Evolutionary conservation across 2,113 vertebrate genomes (phyloP).

Genomic region (Rhadina sibilatrix): DNA sequence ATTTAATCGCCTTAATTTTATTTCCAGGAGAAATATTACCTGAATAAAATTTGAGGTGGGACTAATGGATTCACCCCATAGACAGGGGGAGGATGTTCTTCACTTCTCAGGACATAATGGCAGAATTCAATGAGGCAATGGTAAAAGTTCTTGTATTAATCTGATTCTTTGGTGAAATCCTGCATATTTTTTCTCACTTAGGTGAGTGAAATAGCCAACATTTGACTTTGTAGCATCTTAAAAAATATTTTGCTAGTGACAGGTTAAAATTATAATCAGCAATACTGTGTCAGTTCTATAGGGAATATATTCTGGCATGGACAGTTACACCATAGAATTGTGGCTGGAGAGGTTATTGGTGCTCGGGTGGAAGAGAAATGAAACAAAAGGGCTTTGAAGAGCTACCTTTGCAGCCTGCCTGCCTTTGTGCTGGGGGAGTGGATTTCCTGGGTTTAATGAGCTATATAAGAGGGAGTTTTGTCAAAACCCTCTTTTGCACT

Average conservation of each 20-base stretch:
- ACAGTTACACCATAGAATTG: not conserved
- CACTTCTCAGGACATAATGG: not conserved
- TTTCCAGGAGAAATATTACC: not conserved
- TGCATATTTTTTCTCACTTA: not conserved
- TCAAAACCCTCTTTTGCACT: not conserved
- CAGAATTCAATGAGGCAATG: not conserved
- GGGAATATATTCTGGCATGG: not conserved
- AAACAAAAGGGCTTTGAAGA: conserved; percentile 45
- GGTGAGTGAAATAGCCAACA: not conserved
- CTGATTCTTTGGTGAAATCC: not conserved
- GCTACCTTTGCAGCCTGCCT: not conserved
- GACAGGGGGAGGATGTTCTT: not conserved
- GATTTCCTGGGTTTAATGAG: not conserved
- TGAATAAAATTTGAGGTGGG: not conserved
- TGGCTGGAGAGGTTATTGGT: not conserved
- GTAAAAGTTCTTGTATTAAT: not conserved
- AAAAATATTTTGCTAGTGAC: not conserved
- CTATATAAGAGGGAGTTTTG: not conserved
- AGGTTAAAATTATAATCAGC: not conserved
- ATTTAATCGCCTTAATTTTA: not conserved
- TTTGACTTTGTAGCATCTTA: not conserved
- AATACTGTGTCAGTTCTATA: not conserved
- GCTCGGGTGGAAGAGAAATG: not conserved
- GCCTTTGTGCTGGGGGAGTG: conserved; percentile 3
- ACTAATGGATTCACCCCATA: not conserved